Base-by-base conservation (phyloP, 2,888 invertebrate species). In the Raillietiella orientalis region DNA sequence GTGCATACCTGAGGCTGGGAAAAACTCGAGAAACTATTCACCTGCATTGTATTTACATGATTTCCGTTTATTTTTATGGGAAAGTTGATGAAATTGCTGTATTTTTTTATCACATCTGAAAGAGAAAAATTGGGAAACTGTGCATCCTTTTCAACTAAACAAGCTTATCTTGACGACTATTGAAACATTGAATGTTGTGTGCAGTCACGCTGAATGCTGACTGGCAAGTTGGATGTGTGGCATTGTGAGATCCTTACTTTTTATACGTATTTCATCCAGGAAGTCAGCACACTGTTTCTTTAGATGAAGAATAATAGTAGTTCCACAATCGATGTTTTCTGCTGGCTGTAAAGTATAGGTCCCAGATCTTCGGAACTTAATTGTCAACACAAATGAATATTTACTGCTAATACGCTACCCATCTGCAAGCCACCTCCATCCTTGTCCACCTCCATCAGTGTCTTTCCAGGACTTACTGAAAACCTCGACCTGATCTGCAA, bases 11-110 rank as follows among this genome's bases (percentile, higher is more conserved):
- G n/a, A n/a, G n/a, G n/a, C n/a, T n/a, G n/a, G n/a, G n/a, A n/a
- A n/a, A n/a, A 19, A 11, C 6, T 8, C 6, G 9, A 8, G 23
- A 8, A n/a, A 9, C 8, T 8, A n/a, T n/a, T n/a, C 11, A 24
- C 14, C 58, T 67, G 64, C 23, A 87, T 66, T 24, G 69, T 66
- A 46, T 93, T 93, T 1, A 69, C 65, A 44, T 65, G 66, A 36
- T 67, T 65, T 30, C 77, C 74, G 47, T 93, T 90, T 13, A 93
- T 52, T 37, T 59, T 66, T 38, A 96, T 79, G 1, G 87, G 75
- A 37, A 72, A 72, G 16, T 82, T 75, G 22, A 96, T 77, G 45
- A 93, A 93, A 47, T 87, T 90, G 45, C 87, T 90, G 52, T 93
- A 93, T 43, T 87, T 87, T 41, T 72, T 69, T 12, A 90, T 71